Evolutionary conservation across 2,888 invertebrate genomes (phyloP).

Genomic region (Eupithecia dodoneata): DNA sequence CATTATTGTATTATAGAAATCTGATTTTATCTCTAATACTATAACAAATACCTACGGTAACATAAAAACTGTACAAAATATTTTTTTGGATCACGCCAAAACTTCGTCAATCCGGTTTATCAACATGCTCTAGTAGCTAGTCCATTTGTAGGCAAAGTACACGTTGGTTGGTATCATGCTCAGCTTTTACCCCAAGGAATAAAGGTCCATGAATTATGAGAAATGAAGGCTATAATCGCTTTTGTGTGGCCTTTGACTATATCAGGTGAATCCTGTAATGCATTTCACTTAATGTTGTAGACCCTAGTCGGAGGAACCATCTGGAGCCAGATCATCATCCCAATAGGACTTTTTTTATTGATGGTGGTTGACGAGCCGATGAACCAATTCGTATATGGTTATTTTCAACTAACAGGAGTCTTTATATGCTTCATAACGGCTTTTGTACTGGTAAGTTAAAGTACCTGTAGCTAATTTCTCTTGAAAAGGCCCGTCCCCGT

Average conservation of each 20-base stretch:
- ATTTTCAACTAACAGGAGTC: slow-evolving; percentile 58
- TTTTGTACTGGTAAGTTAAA: slow-evolving; percentile 24
- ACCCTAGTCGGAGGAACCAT: slow-evolving; percentile 68
- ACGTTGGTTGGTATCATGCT: too few relatives aligned
- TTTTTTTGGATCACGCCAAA: too few relatives aligned
- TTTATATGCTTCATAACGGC: slow-evolving; percentile 47
- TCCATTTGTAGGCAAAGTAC: too few relatives aligned
- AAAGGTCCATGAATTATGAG: too few relatives aligned
- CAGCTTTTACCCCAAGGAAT: too few relatives aligned
- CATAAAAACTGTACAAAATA: too few relatives aligned
- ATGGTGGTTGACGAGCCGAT: slow-evolving; percentile 54
- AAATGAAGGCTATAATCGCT: neutral
- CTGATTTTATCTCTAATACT: too few relatives aligned
- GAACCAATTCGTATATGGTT: slow-evolving; percentile 55
- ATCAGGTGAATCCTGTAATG: neutral
- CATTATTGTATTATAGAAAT: too few relatives aligned
- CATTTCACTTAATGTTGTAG: neutral
- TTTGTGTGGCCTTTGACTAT: neutral
- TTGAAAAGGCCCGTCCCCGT: neutral
- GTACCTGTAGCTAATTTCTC: neutral
- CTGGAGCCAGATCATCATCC: slow-evolving; percentile 72
- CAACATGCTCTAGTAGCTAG: too few relatives aligned
- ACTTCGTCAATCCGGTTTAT: too few relatives aligned
- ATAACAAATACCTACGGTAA: too few relatives aligned
- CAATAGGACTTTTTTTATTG: slow-evolving; percentile 65